These are phyloP conservation scores for Chaetophractus vellerosus DNA, from an alignment of 2,797 vertebrate species.

Conservation along the genomic window DNA sequence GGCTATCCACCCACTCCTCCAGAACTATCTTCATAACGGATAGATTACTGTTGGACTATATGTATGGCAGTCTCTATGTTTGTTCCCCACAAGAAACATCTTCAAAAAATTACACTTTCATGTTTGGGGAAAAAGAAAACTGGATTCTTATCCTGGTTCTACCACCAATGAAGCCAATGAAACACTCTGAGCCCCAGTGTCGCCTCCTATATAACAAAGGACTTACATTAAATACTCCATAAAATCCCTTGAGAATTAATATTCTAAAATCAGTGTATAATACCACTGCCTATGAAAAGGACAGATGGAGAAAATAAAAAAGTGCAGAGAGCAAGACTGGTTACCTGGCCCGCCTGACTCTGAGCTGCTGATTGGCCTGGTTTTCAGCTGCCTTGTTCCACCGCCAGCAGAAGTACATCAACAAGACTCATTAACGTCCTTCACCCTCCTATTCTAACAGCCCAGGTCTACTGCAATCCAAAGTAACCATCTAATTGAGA, in stretches of 20 bases:
- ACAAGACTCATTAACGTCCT: too few species aligned
- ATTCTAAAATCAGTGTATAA: not conserved
- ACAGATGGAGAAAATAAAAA: not conserved
- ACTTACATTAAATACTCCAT: not conserved
- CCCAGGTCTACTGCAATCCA: too few species aligned
- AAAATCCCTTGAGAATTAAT: not conserved
- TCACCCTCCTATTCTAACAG: too few species aligned
- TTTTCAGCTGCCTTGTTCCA: not conserved
- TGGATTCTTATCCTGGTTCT: not conserved
- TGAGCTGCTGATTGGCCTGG: not conserved
- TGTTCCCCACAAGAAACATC: not conserved
- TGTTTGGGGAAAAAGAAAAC: not conserved
- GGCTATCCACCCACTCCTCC: constrained; percentile 2
- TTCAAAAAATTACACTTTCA: constrained; percentile 2
- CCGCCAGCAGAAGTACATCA: too few species aligned
- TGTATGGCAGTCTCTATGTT: not conserved
- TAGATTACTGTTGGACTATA: not conserved
- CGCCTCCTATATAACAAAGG: not conserved
- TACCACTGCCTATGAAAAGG: not conserved
- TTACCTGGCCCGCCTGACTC: not conserved
- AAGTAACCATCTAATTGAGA: too few species aligned
- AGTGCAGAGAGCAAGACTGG: not conserved
- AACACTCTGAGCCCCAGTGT: not conserved
- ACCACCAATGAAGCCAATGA: not conserved
- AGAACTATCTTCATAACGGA: not conserved